A percentile compares a stretch with the other conserved stretches of the same genome.
These are phyloP conservation scores for Bucco capensis DNA, from an alignment of 2,113 vertebrate species.

Conservation along the genomic window DNA sequence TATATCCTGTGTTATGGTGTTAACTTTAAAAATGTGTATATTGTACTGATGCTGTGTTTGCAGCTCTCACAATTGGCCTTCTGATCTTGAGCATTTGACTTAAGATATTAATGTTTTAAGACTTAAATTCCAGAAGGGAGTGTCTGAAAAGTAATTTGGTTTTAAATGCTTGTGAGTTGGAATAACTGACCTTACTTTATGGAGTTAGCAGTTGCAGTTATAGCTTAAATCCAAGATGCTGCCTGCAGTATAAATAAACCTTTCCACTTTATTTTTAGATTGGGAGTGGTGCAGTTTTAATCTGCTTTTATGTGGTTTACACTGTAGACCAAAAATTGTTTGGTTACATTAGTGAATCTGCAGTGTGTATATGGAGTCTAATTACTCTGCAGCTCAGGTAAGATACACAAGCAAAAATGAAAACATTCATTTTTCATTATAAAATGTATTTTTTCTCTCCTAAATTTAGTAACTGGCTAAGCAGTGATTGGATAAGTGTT, in stretches of 20 bases:
- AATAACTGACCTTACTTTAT: not conserved
- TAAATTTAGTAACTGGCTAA: slow-evolving; percentile 14
- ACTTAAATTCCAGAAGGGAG: not conserved
- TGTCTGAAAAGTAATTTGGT: not conserved
- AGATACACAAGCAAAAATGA: not conserved
- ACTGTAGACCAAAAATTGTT: slow-evolving; percentile 8
- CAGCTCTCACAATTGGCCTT: not conserved
- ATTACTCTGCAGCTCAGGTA: not conserved
- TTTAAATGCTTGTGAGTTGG: not conserved
- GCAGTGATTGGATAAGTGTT: not conserved
- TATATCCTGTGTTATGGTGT: not conserved
- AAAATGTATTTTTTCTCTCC: not conserved
- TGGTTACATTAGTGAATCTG: not conserved
- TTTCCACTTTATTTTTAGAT: slow-evolving; percentile 61
- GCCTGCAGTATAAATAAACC: slow-evolving; percentile 61
- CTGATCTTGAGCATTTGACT: not conserved
- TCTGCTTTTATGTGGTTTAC: slow-evolving; percentile 52
- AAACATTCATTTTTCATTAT: not conserved
- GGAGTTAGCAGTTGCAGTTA: not conserved
- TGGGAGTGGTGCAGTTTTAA: slow-evolving; percentile 40
- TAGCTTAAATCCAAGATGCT: slow-evolving; percentile 1
- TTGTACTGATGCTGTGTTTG: not conserved
- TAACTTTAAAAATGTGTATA: not conserved
- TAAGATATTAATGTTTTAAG: not conserved
- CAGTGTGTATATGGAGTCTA: not conserved